Evolutionary conservation across 2,797 vertebrate species (phyloP).

Genomic region (Tiaroga cobitis): DNA sequence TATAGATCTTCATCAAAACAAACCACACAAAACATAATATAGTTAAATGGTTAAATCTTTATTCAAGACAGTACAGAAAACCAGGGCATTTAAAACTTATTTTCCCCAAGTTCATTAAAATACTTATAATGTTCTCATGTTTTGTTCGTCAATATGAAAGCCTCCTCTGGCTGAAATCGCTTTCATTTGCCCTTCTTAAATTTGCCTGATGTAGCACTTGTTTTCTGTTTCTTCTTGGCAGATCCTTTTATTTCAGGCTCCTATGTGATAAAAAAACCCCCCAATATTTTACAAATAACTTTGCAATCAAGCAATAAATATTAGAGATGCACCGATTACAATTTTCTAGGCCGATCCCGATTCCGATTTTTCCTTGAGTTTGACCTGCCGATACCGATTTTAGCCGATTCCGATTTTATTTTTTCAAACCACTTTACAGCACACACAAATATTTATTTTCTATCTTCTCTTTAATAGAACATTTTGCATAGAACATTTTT

Average conservation of each 20-base stretch:
- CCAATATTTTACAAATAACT: not conserved
- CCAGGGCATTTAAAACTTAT: constrained; percentile 13
- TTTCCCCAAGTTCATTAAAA: constrained; percentile 1
- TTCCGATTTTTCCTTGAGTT: no score
- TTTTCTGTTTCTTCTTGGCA: constrained; percentile 91
- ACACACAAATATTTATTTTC: no score
- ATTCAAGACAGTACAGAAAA: constrained; percentile 12
- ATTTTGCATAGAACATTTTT: no score
- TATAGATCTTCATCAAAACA: not conserved
- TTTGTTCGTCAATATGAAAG: not conserved
- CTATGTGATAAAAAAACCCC: constrained; percentile 47
- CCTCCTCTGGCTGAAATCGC: not conserved
- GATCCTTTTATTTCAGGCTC: constrained; percentile 86
- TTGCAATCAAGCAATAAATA: no score
- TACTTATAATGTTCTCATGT: not conserved
- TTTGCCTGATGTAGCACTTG: constrained; percentile 73
- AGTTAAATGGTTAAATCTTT: constrained; percentile 14
- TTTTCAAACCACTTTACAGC: no score
- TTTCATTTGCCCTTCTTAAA: constrained; percentile 83
- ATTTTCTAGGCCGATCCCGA: no score
- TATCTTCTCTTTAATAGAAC: no score
- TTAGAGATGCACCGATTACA: no score
- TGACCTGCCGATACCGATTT: no score
- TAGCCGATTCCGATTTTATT: no score
- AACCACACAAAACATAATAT: not conserved